Evolutionary conservation across 2,888 invertebrate genomes (phyloP), one percentile per base, ranked within the genome.

Genomic region (Scaptomyza caliginosa): DNA sequence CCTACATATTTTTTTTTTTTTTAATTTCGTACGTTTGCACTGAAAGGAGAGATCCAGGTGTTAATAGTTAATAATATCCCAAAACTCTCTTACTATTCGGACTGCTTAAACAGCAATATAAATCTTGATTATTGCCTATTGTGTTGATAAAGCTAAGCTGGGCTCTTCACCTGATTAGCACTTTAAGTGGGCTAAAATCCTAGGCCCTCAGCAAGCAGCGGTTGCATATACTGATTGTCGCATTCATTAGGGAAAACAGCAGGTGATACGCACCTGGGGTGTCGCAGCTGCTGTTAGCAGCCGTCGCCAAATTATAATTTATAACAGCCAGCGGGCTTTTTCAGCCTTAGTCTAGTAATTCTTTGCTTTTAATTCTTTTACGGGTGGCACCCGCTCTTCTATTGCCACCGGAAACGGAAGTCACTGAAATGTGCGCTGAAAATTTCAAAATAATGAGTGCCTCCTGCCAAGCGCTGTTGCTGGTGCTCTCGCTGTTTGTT

Each of bases 361-460:
- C 77, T 63, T 76, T 76, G 48, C 80, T 62, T 79, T 83, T 83
- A 77, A 86, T 87, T 79, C 83, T 74, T 72, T 83, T 73, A 64
- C 64, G 76, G 73, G 58, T 67, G 65, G 63, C 38, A 16, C 54
- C 51, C 34, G 55, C 50, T 48, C 55, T 26, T 46, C 62, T 57
- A 50, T 59, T 64, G 71, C 59, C 73, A 58, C 70, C 72, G 81
- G 85, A 73, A 88, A 71, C 84, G 89, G 89, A 89, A 86, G 73
- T 86, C 82, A 76, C 84, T 89, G 86, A 89, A 89, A 89, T 81
- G 84, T 75, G 89, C 77, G 72, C 81, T 86, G 83, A 86, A 87
- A 88, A 90, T 82, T 88, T 89, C 79, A 82, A 88, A 89, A 89
- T 88, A 88, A 89, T 86, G 88, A 89, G 84, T 85, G 75, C 78